These are phyloP conservation scores for Cirrhinus mrigala DNA, from an alignment of 2,797 vertebrate species.

Conservation along the genomic window DNA sequence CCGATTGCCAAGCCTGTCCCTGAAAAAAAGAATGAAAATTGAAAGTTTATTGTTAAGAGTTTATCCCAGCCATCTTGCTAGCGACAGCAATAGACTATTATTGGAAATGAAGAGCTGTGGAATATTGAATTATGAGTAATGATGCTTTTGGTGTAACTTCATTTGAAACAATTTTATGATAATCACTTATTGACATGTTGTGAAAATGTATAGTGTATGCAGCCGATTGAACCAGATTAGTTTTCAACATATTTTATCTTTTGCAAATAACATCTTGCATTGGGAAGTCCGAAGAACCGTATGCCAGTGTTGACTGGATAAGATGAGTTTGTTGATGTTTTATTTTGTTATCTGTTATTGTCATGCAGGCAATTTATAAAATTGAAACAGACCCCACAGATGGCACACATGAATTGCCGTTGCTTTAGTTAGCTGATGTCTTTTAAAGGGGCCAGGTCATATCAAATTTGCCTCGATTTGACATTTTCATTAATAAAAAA, in stretches of 20 bases:
- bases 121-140: slow-evolving; percentile 66
- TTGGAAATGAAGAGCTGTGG: slow-evolving; percentile 62
- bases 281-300: slow-evolving; percentile 27
- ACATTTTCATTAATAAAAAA: slow-evolving; percentile 7
- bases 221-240: slow-evolving; percentile 50
- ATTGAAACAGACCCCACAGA: slow-evolving; percentile 28
- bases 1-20: slow-evolving; percentile 75
- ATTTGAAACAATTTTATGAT: slow-evolving; percentile 67
- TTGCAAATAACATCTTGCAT: slow-evolving; percentile 41
- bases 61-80: slow-evolving; percentile 61
- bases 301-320: slow-evolving; percentile 34
- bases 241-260: slow-evolving; percentile 42
- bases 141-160: slow-evolving; percentile 60
- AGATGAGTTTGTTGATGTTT: slow-evolving; percentile 21
- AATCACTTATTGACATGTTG: slow-evolving; percentile 65
- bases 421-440: slow-evolving; percentile 2
- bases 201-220: slow-evolving; percentile 49
- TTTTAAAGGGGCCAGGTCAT: not conserved
- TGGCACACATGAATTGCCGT: slow-evolving; percentile 10
- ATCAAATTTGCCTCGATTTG: slow-evolving; percentile 10
- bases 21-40: slow-evolving; percentile 76
- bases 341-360: slow-evolving; percentile 34
- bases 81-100: slow-evolving; percentile 65
- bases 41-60: slow-evolving; percentile 74
- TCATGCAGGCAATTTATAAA: slow-evolving; percentile 27